Evolutionary conservation across 2,888 invertebrate species (phyloP).

Genomic region (Chymomyza amoena): DNA sequence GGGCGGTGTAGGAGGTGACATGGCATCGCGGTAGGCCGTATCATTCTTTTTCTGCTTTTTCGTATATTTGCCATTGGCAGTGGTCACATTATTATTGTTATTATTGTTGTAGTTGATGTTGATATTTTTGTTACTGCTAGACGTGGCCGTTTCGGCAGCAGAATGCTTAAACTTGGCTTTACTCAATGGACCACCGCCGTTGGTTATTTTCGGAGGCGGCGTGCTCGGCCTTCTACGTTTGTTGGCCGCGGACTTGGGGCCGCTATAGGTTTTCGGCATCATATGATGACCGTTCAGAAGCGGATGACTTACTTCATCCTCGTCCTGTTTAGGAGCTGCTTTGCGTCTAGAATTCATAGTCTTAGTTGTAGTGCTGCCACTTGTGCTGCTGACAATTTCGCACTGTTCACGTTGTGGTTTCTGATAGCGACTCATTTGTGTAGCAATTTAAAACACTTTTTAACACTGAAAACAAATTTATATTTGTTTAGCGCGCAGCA

Average conservation of each 20-base stretch:
- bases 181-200: conserved; percentile 45
- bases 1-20: conserved; percentile 41
- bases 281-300: conserved; percentile 46
- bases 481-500: conserved; percentile 37
- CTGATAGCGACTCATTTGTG: conserved; percentile 47
- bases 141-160: conserved; percentile 18
- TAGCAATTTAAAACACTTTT: neutral
- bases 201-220: conserved; percentile 19
- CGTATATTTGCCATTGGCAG: conserved; percentile 33
- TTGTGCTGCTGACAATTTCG: conserved; percentile 32
- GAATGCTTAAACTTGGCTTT: conserved; percentile 42
- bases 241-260: neutral
- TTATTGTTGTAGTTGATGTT: conserved; percentile 39
- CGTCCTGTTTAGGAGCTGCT: neutral
- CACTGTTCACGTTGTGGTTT: conserved; percentile 34
- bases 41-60: conserved; percentile 21
- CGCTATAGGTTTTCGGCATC: conserved; percentile 28
- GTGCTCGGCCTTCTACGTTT: conserved; percentile 27
- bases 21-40: conserved; percentile 44
- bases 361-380: conserved; percentile 23
- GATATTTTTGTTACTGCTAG: conserved; percentile 44
- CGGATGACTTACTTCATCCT: neutral
- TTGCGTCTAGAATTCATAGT: conserved; percentile 23
- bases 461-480: neutral
- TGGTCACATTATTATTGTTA: conserved; percentile 45